Percentiles rank a stretch among this genome's conserved stretches.
Conservation (phyloP, 1,140 invertebrate genomes). For the Papilio machaon region DNA sequence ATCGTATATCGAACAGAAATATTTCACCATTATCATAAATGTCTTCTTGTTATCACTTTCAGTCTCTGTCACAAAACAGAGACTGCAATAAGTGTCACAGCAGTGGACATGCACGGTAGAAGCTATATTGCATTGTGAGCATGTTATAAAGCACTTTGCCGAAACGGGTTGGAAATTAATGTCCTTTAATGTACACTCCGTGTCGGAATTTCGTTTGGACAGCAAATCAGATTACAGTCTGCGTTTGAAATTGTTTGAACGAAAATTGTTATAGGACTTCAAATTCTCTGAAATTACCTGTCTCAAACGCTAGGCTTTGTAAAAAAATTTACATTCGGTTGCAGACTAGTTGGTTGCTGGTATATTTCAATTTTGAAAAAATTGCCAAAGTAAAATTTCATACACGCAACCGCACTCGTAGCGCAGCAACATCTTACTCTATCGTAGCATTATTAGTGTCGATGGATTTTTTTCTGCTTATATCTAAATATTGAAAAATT, state of each 20-base stretch:
- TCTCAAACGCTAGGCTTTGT: background rate
- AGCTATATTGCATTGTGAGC: background rate
- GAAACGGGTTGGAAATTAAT: background rate
- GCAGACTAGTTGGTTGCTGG: background rate
- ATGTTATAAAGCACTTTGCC: background rate
- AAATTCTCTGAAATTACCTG: background rate
- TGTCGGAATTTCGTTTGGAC: conserved; percentile 29
- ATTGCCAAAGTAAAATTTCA: background rate
- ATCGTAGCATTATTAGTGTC: background rate
- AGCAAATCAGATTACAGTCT: conserved; percentile 26
- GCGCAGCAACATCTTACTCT: too few species aligned
- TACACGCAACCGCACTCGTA: too few species aligned
- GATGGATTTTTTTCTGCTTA: background rate
- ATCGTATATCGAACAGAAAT: background rate
- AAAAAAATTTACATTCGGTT: background rate
- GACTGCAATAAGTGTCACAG: too few species aligned
- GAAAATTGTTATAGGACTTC: conserved; percentile 1
- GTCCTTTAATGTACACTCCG: background rate
- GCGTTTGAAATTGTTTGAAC: conserved; percentile 20
- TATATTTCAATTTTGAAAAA: background rate
- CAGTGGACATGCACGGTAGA: too few species aligned
- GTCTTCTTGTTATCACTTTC: too few species aligned
- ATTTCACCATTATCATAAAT: background rate
- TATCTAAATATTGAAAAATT: background rate
- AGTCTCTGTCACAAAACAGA: too few species aligned